Conservation (phyloP, 2,113 vertebrate genomes). For the Melanocharis versteri region DNA sequence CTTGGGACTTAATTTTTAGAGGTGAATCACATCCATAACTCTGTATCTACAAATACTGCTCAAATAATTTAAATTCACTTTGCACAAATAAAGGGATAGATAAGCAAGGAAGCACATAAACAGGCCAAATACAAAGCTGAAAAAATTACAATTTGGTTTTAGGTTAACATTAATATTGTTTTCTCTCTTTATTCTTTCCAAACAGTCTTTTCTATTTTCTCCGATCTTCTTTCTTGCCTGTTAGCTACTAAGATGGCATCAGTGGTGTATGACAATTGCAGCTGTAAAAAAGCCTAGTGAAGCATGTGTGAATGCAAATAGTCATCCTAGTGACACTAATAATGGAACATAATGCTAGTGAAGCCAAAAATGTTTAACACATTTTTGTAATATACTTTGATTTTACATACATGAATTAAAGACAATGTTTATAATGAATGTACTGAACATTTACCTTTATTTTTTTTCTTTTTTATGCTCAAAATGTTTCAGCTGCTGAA, state of each 20-base stretch:
- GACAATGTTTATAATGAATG: background rate
- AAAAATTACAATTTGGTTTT: background rate
- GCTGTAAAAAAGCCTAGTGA: background rate
- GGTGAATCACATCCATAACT: background rate
- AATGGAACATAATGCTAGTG: background rate
- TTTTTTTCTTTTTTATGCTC: background rate
- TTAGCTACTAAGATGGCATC: background rate
- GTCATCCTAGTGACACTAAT: conserved; percentile 27
- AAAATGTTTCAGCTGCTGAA: background rate
- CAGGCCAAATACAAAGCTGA: background rate
- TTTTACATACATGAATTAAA: conserved; percentile 5
- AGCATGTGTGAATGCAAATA: background rate
- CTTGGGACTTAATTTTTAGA: background rate
- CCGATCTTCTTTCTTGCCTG: conserved; percentile 11
- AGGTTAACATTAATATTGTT: background rate
- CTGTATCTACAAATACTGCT: background rate
- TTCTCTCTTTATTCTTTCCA: background rate
- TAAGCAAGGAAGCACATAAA: background rate
- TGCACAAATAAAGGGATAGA: background rate
- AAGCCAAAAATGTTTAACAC: background rate
- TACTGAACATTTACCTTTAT: background rate
- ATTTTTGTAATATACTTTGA: conserved; percentile 11
- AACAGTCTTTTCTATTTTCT: background rate
- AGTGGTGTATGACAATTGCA: conserved; percentile 5
- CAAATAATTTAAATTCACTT: background rate